phyloP scores from a whole-genome alignment of 1,140 invertebrate species.

The Idris sp. region DNA sequence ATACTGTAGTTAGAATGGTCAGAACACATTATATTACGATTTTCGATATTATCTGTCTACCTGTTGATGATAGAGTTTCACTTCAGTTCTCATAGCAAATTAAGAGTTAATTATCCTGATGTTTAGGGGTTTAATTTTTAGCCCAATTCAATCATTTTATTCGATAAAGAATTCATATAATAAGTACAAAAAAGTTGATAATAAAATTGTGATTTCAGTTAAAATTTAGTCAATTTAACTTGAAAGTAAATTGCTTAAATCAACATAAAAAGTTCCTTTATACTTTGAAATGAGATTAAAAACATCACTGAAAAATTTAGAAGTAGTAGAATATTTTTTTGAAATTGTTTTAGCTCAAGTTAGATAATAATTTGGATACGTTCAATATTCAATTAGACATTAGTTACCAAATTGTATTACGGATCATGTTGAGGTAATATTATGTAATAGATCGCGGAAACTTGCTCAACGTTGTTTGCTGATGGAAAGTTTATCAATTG shows the following conservation, averaged over 20 bases:
- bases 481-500: conserved; percentile 11
- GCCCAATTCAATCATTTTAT: no score
- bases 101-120: conserved; percentile 8
- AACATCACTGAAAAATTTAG: no score
- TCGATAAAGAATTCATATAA: no score
- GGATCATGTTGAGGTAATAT: conserved; percentile 13
- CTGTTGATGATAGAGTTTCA: conserved; percentile 25
- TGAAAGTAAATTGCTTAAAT: no score
- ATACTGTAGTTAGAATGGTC: conserved; percentile 8
- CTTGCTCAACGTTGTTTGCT: conserved; percentile 1
- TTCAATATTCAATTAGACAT: conserved; percentile 14
- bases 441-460: background rate
- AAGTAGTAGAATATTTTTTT: no score
- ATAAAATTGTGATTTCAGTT: no score
- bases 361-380: no score
- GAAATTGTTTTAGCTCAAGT: no score
- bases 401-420: conserved; percentile 20
- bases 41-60: conserved; percentile 33
- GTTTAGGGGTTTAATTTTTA: background rate
- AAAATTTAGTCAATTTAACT: no score
- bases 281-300: no score
- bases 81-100: conserved; percentile 7
- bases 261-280: no score
- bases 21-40: conserved; percentile 19
- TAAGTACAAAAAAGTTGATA: no score